These are phyloP conservation scores for Tragelaphus strepsiceros DNA, from an alignment of 2,113 vertebrate genomes.

Conservation along the genomic window DNA sequence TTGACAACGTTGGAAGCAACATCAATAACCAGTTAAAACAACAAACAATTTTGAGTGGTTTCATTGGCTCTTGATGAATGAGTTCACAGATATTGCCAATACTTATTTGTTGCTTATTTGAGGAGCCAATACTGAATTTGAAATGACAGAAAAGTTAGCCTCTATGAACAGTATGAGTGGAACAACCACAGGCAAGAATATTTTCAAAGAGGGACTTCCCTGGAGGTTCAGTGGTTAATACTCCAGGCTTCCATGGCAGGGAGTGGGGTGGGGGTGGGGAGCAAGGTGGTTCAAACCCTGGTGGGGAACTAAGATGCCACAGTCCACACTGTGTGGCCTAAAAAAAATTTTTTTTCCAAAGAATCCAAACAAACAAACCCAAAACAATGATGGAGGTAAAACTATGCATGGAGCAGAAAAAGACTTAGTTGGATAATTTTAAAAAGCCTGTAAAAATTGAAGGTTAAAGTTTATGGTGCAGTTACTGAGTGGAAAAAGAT, in stretches of 20 bases:
- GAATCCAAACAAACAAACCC: neutral
- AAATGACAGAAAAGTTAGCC: neutral
- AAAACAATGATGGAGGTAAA: neutral
- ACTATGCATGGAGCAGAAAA: neutral
- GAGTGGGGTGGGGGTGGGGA: neutral
- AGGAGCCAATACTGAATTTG: neutral
- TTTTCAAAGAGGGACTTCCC: neutral
- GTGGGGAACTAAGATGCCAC: neutral
- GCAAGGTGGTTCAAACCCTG: neutral
- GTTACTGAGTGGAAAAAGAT: neutral
- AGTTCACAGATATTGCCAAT: neutral
- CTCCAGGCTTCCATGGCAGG: neutral
- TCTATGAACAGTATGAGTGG: neutral
- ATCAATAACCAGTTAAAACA: neutral
- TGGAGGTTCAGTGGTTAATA: neutral
- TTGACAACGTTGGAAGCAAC: neutral
- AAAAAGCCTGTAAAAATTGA: neutral
- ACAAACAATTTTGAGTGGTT: neutral
- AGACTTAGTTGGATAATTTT: neutral
- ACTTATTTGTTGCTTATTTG: neutral
- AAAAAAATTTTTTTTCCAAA: neutral
- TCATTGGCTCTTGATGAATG: neutral
- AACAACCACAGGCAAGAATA: neutral
- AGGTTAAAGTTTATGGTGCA: neutral
- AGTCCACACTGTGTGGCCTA: neutral